Conservation (phyloP, 2,797 vertebrate genomes). For the Macropus fuliginosus region DNA sequence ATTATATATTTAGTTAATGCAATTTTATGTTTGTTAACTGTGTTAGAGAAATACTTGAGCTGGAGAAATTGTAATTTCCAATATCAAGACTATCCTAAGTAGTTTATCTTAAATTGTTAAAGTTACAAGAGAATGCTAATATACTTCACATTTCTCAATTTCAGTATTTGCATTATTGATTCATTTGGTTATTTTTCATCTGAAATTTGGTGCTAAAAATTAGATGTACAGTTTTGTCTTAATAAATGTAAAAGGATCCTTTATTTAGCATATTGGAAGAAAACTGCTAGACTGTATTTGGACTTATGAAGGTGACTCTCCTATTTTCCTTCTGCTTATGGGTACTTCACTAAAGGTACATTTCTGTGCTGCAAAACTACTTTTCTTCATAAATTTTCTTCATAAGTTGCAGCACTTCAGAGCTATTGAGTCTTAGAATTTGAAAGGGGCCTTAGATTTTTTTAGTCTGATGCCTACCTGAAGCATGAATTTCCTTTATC, state of each 20-base stretch:
- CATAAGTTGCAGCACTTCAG: neutral
- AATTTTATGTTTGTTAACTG: constrained; percentile 11
- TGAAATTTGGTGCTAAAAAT: constrained; percentile 34
- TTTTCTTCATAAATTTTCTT: neutral
- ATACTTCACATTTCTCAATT: constrained; percentile 27
- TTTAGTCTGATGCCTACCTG: neutral
- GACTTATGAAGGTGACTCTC: neutral
- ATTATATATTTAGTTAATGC: constrained; percentile 38
- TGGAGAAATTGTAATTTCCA: constrained; percentile 41
- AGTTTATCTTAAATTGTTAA: constrained; percentile 47
- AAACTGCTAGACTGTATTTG: constrained; percentile 3
- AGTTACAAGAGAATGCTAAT: neutral
- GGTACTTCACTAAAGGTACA: neutral
- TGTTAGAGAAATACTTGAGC: neutral
- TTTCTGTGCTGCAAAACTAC: neutral
- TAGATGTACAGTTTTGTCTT: constrained; percentile 34
- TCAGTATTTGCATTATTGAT: constrained; percentile 6
- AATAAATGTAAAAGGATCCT: neutral
- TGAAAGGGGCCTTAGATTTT: neutral
- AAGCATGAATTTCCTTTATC: neutral
- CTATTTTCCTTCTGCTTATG: neutral
- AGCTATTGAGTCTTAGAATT: neutral
- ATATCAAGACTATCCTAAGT: constrained; percentile 21
- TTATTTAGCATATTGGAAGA: constrained; percentile 29
- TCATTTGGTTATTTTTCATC: constrained; percentile 5